Percentiles rank a stretch among this genome's conserved stretches.
phyloP scores from a whole-genome alignment of 1,140 invertebrate species.

The Cydia splendana region DNA sequence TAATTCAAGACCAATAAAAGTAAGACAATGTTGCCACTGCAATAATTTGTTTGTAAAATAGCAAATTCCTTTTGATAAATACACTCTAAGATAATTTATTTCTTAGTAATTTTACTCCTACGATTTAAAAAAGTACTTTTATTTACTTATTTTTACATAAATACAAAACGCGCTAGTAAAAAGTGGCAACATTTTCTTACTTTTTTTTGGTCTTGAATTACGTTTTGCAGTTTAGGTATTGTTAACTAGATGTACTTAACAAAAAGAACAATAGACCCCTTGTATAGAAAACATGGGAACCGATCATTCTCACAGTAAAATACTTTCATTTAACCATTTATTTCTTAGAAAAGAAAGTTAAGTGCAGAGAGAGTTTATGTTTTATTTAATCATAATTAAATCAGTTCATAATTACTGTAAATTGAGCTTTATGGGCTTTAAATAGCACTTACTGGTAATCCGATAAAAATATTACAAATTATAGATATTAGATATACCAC shows the following conservation, averaged over 20 bases:
- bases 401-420: neutral
- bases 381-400: neutral
- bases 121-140: too few relatives aligned
- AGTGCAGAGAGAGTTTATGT: neutral
- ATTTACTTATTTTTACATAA: too few relatives aligned
- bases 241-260: neutral
- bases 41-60: too few relatives aligned
- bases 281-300: conserved; percentile 22
- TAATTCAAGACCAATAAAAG: too few relatives aligned
- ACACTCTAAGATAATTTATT: too few relatives aligned
- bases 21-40: too few relatives aligned
- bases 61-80: too few relatives aligned
- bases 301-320: conserved; percentile 18
- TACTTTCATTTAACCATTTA: conserved; percentile 16
- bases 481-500: neutral
- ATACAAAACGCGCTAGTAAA: too few relatives aligned
- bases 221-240: too few relatives aligned
- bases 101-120: too few relatives aligned
- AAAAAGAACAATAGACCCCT: conserved; percentile 11
- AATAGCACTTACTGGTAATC: neutral
- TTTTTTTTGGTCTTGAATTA: too few relatives aligned
- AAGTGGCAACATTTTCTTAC: too few relatives aligned
- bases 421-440: neutral
- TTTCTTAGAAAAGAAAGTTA: conserved; percentile 28
- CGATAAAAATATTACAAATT: neutral